Evolutionary conservation across 2,888 invertebrate species (phyloP).

Genomic region (Prenolepis imparis): DNA sequence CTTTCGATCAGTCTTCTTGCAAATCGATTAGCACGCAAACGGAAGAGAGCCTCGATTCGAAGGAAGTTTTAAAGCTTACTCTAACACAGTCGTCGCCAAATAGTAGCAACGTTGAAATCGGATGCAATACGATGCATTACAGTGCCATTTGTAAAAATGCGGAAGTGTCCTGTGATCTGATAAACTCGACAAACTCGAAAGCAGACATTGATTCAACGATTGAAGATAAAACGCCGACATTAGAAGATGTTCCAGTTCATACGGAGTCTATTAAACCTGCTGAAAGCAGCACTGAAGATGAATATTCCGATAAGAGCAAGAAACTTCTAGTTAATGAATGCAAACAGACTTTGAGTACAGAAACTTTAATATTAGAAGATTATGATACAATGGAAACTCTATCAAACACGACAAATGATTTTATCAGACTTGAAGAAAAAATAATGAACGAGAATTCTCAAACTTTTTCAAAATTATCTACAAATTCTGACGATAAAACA

Average conservation of each 20-base stretch:
- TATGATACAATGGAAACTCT: background rate
- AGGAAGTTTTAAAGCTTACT: background rate
- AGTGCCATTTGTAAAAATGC: background rate
- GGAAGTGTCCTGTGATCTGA: slow-evolving; percentile 7
- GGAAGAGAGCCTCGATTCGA: background rate
- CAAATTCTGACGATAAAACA: background rate
- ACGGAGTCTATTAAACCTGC: background rate
- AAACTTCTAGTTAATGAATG: background rate
- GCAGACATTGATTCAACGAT: background rate
- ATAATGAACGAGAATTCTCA: background rate
- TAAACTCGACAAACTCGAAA: background rate
- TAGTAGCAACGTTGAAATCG: slow-evolving; percentile 2
- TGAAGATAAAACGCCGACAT: background rate
- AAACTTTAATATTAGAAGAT: background rate
- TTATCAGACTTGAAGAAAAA: background rate
- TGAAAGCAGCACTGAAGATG: background rate
- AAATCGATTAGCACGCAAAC: background rate
- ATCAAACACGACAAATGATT: background rate
- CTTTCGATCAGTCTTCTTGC: background rate
- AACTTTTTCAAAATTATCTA: background rate
- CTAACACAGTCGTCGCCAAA: background rate
- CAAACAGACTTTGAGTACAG: background rate
- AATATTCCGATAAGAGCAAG: background rate
- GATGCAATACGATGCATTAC: slow-evolving; percentile 15
- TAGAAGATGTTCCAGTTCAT: background rate